Evolutionary conservation across 1,140 invertebrate species (phyloP).

Genomic region (Rhagoletis zephyria): DNA sequence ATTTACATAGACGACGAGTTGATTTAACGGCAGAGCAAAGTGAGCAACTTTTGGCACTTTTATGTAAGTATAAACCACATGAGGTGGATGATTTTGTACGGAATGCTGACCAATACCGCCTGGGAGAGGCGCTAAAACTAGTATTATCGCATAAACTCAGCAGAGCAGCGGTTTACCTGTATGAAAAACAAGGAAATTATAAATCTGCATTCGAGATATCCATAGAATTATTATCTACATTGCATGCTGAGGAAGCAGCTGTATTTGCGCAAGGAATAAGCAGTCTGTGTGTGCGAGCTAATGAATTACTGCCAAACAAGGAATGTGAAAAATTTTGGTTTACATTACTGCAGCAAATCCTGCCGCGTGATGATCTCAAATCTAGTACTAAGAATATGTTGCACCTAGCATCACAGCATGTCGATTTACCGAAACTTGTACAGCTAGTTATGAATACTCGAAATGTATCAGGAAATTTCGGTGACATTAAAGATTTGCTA

Average conservation of each 20-base stretch:
- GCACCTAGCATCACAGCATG: slow-evolving; percentile 75
- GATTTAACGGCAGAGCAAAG: slow-evolving; percentile 75
- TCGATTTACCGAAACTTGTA: slow-evolving; percentile 74
- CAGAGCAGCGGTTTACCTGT: slow-evolving; percentile 72
- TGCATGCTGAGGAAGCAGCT: slow-evolving; percentile 55
- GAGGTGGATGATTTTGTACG: slow-evolving; percentile 66
- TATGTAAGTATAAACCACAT: slow-evolving; percentile 77
- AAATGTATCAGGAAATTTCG: slow-evolving; percentile 73
- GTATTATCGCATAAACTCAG: slow-evolving; percentile 71
- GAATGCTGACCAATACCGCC: slow-evolving; percentile 62
- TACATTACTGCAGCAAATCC: slow-evolving; percentile 70
- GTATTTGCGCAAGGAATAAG: slow-evolving; percentile 64
- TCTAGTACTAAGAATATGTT: slow-evolving; percentile 72
- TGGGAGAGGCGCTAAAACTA: slow-evolving; percentile 73
- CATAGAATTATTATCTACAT: slow-evolving; percentile 66
- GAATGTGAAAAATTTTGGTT: slow-evolving; percentile 74
- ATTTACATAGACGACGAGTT: slow-evolving; percentile 76
- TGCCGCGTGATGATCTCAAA: slow-evolving; percentile 66
- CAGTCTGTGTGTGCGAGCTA: slow-evolving; percentile 72
- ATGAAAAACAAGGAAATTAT: slow-evolving; percentile 74
- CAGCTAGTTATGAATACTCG: slow-evolving; percentile 73
- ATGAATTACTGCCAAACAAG: slow-evolving; percentile 67
- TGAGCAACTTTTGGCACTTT: slow-evolving; percentile 80
- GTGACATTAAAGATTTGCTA: slow-evolving; percentile 74
- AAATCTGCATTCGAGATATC: slow-evolving; percentile 73